These are phyloP conservation scores for Dasyornis broadbenti DNA, from an alignment of 2,113 vertebrate genomes.

Conservation along the genomic window DNA sequence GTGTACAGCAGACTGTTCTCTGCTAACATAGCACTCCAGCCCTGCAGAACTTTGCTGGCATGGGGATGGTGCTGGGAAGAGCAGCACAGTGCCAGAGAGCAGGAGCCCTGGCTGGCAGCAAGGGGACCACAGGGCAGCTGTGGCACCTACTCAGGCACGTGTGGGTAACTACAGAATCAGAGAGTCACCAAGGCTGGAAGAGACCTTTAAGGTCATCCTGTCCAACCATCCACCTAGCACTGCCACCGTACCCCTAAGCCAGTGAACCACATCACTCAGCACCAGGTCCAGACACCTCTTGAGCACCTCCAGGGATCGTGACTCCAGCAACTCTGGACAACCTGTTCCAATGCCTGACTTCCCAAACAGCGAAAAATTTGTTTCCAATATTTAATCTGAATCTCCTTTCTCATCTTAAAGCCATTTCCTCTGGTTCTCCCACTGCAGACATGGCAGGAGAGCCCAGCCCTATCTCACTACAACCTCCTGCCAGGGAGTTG, in stretches of 20 bases:
- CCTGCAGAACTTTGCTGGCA: background rate
- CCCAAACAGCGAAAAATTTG: background rate
- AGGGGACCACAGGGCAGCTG: background rate
- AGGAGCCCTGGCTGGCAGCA: rapidly evolving
- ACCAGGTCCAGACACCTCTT: background rate
- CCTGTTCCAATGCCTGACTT: background rate
- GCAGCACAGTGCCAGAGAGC: background rate
- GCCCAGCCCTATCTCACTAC: background rate
- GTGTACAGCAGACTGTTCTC: background rate
- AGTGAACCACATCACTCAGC: background rate
- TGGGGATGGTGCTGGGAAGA: background rate
- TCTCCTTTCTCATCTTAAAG: background rate
- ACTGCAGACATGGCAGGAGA: background rate
- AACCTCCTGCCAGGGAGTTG: background rate
- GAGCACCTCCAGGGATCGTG: background rate
- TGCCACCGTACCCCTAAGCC: background rate
- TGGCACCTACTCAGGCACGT: background rate
- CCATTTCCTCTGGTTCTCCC: background rate
- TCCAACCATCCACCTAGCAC: background rate
- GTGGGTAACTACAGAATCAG: background rate
- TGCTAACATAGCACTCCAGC: background rate
- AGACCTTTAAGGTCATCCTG: background rate
- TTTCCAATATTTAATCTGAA: background rate
- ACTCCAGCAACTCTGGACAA: too few relatives aligned
- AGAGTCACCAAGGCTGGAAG: background rate